These are phyloP conservation scores for Panthera uncia DNA, from an alignment of 2,113 vertebrate genomes.

Conservation along the genomic window DNA sequence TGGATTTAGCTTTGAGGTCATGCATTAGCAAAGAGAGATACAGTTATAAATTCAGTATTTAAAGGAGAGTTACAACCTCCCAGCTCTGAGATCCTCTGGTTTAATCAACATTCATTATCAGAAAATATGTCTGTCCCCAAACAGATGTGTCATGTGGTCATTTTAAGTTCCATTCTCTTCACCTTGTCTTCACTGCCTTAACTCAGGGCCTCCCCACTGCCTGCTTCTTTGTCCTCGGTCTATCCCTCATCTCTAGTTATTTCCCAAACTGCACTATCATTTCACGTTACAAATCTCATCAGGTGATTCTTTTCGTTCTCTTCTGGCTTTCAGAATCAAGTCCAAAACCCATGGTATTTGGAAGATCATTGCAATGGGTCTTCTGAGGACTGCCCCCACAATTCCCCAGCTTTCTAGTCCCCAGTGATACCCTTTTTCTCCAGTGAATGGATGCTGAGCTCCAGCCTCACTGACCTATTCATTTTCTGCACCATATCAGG, in stretches of 20 bases:
- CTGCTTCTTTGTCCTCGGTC: neutral
- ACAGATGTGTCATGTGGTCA: neutral
- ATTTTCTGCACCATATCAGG: neutral
- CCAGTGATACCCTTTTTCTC: neutral
- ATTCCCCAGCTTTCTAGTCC: too few species aligned
- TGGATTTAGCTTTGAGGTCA: neutral
- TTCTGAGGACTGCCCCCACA: rapidly evolving
- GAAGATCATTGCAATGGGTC: neutral
- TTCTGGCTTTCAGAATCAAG: neutral
- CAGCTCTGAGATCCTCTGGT: neutral
- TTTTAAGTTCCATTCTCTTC: neutral
- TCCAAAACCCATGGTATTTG: neutral
- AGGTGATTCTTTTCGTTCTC: neutral
- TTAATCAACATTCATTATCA: neutral
- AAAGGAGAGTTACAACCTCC: neutral
- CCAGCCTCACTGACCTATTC: too few species aligned
- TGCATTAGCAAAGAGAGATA: neutral
- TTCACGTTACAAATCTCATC: neutral
- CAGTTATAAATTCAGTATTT: neutral
- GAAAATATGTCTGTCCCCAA: neutral
- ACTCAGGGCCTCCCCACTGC: neutral
- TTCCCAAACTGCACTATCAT: neutral
- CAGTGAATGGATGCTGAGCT: neutral
- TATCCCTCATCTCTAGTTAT: neutral
- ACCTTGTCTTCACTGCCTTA: neutral